phyloP scores from a whole-genome alignment of 1,140 invertebrate genomes.

The Ceratina calcarata region DNA sequence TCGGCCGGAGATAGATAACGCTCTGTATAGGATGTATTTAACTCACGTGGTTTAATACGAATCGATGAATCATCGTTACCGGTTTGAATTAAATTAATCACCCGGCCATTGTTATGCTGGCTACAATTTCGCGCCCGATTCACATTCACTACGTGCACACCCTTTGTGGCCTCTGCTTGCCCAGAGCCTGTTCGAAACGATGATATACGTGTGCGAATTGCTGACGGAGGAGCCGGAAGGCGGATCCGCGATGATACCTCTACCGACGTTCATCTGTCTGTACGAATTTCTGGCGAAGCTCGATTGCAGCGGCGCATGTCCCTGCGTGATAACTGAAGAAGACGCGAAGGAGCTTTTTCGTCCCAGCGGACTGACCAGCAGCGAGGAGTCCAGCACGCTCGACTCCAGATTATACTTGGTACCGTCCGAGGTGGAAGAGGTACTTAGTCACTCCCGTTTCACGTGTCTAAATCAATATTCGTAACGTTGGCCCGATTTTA shows the following conservation, averaged over 20 bases:
- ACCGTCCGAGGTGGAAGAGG: slow-evolving; percentile 37
- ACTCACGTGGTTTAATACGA: slow-evolving; percentile 28
- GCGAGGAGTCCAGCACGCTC: slow-evolving; percentile 15
- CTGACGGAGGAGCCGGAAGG: slow-evolving; percentile 91
- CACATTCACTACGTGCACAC: slow-evolving; percentile 2
- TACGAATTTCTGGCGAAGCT: slow-evolving; percentile 87
- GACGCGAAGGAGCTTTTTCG: slow-evolving; percentile 29
- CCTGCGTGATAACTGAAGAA: slow-evolving; percentile 22
- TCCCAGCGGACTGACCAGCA: slow-evolving; percentile 7
- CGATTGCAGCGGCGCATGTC: slow-evolving; percentile 80
- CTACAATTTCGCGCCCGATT: slow-evolving; percentile 29
- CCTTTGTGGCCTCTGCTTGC: slow-evolving; percentile 15
- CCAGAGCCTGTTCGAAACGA: slow-evolving; percentile 88
- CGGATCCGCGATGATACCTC: slow-evolving; percentile 86
- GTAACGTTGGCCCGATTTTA: neutral
- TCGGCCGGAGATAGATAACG: too few relatives aligned
- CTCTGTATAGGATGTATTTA: neutral
- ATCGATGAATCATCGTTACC: slow-evolving; percentile 48
- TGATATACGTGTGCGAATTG: slow-evolving; percentile 90
- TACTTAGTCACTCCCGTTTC: slow-evolving; percentile 20
- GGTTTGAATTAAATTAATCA: slow-evolving; percentile 49
- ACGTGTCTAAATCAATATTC: slow-evolving; percentile 21
- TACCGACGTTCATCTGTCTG: slow-evolving; percentile 84
- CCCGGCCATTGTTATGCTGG: slow-evolving; percentile 19
- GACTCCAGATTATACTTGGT: slow-evolving; percentile 22